Evolutionary conservation across 1,140 invertebrate species (phyloP).

Genomic region (Globodera rostochiensis): DNA sequence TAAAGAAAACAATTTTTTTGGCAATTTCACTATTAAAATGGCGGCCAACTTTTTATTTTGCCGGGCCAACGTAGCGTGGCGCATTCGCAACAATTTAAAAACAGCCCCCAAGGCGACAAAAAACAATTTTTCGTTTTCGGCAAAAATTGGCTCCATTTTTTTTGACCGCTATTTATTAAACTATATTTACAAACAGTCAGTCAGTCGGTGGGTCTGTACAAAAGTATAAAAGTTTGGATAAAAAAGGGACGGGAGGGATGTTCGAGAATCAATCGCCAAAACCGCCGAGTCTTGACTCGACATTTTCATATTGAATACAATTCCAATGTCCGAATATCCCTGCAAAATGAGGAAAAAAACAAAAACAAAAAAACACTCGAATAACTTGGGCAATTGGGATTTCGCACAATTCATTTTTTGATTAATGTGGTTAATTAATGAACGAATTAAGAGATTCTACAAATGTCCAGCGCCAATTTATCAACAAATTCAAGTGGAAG

Average conservation of each 20-base stretch:
- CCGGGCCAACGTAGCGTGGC: too few relatives aligned
- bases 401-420: conserved; percentile 27
- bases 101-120: too few relatives aligned
- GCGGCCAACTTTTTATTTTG: background rate
- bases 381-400: conserved; percentile 23
- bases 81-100: too few relatives aligned
- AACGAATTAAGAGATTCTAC: background rate
- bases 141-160: background rate
- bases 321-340: background rate
- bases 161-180: too few relatives aligned
- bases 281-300: background rate
- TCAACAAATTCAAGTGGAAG: background rate
- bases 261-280: background rate
- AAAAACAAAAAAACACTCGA: conserved; percentile 26
- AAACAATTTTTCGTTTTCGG: background rate
- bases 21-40: background rate
- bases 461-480: background rate
- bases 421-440: conserved; percentile 14
- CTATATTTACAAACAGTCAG: too few relatives aligned
- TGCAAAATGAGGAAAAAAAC: background rate
- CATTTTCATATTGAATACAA: background rate
- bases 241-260: background rate
- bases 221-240: background rate
- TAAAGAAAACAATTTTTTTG: background rate
- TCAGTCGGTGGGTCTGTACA: too few relatives aligned